Base-by-base conservation (phyloP, 2,113 vertebrate species). In the Synchiropus splendidus region DNA sequence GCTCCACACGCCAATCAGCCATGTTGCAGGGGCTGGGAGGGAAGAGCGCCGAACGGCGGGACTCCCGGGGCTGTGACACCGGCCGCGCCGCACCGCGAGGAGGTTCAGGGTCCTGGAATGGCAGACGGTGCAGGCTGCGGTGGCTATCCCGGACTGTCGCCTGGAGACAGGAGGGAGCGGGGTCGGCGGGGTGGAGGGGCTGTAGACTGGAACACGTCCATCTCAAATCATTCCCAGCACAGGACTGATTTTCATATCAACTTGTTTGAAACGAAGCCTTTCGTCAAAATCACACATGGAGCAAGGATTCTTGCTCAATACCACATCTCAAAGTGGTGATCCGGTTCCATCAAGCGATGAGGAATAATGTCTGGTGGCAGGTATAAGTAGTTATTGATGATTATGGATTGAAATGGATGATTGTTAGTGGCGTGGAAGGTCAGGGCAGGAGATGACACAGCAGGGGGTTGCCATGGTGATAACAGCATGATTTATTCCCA, bases 401-500 rank as follows among this genome's bases (percentile, higher is more conserved):
- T 61, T 48, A 77, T 71, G 64, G 61, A 74, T 68, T 14, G 38
- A 62, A 48, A 58, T 10, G 42, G 55, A 48, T 10, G 31, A 51
- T 51, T 54, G 50, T 50, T 54, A 53, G 46, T 50, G 5, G 10
- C 47, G 2, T 31, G 32, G 64, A 58, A 72, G 75, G 75, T 78
- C 72, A 64, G 61, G 66, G 36, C 58, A 58, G 48, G 58, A 54
- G 67, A 61, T 21, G 48, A 42, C 46, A 9, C 58, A 44, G 60
- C 50, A 8, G 58, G 51, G 54, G 45, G 67, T 74, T 71, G 27
- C 72, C 51, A 69, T 76, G 61, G 51, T 9, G 51, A 71, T 71
- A 51, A 49, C 47, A 0, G 38, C 12, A 18, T 53, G 66, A 75
- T 75, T 55, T 64, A 71, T 73, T 48, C 51, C 30, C 42, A 66